Evolutionary conservation across 2,888 invertebrate species (phyloP), one percentile per base, ranked within the genome.

Genomic region (Scaptomyza tumidula): DNA sequence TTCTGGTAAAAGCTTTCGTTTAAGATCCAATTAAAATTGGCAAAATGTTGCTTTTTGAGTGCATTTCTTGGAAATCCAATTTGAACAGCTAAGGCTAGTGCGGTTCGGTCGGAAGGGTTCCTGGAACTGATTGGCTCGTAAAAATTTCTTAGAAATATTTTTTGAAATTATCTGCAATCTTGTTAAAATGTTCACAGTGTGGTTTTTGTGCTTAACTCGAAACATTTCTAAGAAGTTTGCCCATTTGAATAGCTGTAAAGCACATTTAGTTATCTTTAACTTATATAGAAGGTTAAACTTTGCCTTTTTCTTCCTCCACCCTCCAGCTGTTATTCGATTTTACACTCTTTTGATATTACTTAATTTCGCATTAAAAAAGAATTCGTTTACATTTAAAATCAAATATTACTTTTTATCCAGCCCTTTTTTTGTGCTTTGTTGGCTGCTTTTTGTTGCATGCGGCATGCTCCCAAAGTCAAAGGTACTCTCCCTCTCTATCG

Each of bases 371-470:
- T 77, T 72, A 50, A 52, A 16, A 57, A 45, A n/a, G 7, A 39
- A 14, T 7, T 49, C 35, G 62, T 56, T 59, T 53, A 39, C 41
- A 74, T 74, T 67, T 37, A 14, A 78, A 62, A 78, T 78, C 69
- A 68, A 78, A 75, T 75, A 75, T 62, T 78, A 39, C 37, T 37
- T 59, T 57, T 57, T 46, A 62, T 74, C 55, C 58, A 67, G 60
- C 65, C 29, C 29, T 29, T 29, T 29, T 29, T 29, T 29, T 24
- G 24, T 29, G 29, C 29, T 24, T 24, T 1, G 6, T 1, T 48
- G 14, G 7, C 14, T 49, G 37, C 19, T 37, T 37, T 37, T 37
- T 39, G 49, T 19, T 33, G 33, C 49, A 50, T 33, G 49, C 49
- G 13, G 16, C 27, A 33, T 56, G 49, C 14, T 31, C 58, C 53